Percentiles rank a stretch among this genome's conserved stretches.
These are phyloP conservation scores for Saimiri boliviensis DNA, from an alignment of 2,113 vertebrate genomes.

Conservation along the genomic window DNA sequence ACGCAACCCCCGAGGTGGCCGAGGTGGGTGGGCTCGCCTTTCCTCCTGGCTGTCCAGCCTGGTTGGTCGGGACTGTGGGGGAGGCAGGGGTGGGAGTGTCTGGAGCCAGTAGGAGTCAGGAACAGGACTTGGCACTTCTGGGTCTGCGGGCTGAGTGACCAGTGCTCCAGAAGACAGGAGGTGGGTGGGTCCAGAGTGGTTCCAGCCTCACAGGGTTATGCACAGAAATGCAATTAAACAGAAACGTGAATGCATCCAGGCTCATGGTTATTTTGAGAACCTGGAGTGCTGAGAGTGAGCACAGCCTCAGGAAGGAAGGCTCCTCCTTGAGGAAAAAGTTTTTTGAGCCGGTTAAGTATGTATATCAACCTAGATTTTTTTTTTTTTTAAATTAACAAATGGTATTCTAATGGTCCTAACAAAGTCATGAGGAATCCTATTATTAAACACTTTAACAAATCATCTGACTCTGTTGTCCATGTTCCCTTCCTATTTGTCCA, in stretches of 20 bases:
- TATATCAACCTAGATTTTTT: neutral
- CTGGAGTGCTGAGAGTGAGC: neutral
- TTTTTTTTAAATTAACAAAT: neutral
- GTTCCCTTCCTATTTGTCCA: neutral
- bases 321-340: neutral
- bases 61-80: accelerated
- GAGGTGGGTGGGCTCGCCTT: slow-evolving; percentile 86
- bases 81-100: accelerated
- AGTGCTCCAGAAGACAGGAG: no score
- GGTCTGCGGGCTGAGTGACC: neutral
- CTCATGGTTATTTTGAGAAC: no score
- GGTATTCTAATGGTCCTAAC: neutral
- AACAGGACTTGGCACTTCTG: no score
- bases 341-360: neutral
- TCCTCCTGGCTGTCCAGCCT: accelerated
- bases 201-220: accelerated
- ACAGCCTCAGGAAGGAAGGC: neutral
- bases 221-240: accelerated
- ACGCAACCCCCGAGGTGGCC: slow-evolving; percentile 88
- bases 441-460: neutral
- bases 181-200: accelerated
- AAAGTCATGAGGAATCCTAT: neutral
- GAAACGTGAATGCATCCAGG: accelerated
- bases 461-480: neutral
- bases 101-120: neutral